A percentile compares a stretch with the other conserved stretches of the same genome.
phyloP scores from a whole-genome alignment of 2,113 vertebrate species.

The Stigmatopora nigra region DNA sequence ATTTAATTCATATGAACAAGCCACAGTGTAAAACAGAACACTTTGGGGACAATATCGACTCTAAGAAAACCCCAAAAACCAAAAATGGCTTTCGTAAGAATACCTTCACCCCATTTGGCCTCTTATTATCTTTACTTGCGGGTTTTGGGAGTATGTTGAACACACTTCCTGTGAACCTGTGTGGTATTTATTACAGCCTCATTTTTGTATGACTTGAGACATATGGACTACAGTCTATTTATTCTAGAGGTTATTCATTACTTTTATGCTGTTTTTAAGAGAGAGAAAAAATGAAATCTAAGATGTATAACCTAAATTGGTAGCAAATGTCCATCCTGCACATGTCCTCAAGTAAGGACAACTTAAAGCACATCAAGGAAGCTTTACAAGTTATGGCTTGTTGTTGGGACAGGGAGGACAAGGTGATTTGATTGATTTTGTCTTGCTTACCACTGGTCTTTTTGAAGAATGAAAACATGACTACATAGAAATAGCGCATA shows the following conservation, averaged over 20 bases:
- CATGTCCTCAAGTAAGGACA: slow-evolving; percentile 33
- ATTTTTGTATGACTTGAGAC: slow-evolving; percentile 55
- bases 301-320: slow-evolving; percentile 61
- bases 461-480: too few relatives aligned
- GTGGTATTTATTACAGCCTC: slow-evolving; percentile 62
- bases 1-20: slow-evolving; percentile 61
- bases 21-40: slow-evolving; percentile 57
- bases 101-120: slow-evolving; percentile 37
- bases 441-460: too few relatives aligned
- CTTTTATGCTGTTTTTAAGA: slow-evolving; percentile 34
- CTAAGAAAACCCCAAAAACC: slow-evolving; percentile 59
- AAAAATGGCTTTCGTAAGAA: slow-evolving; percentile 43
- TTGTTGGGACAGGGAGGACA: neutral
- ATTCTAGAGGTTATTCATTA: slow-evolving; percentile 56
- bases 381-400: slow-evolving; percentile 18
- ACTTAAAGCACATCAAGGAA: slow-evolving; percentile 37
- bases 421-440: neutral
- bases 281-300: slow-evolving; percentile 53
- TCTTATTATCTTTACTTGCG: slow-evolving; percentile 50
- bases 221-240: slow-evolving; percentile 58
- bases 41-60: slow-evolving; percentile 56
- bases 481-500: too few relatives aligned
- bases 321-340: slow-evolving; percentile 62
- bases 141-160: slow-evolving; percentile 57
- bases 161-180: slow-evolving; percentile 48